A percentile compares a stretch with the other conserved stretches of the same genome.
phyloP scores from a whole-genome alignment of 2,113 vertebrate genomes.

The Petrocephalus zakoni region DNA sequence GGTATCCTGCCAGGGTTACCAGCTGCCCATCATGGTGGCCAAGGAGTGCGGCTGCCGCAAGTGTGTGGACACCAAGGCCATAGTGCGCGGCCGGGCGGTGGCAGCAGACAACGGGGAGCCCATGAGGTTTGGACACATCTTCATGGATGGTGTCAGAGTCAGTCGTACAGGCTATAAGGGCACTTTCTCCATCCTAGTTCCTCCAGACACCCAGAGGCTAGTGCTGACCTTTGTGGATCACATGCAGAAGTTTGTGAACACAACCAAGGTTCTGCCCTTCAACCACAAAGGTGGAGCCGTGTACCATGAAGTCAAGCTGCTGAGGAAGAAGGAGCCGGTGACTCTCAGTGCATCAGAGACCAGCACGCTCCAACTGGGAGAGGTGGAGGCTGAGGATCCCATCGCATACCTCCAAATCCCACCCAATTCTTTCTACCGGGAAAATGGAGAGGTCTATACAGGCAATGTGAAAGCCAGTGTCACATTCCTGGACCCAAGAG shows the following conservation, averaged over 20 bases:
- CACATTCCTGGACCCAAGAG: slow-evolving; percentile 88
- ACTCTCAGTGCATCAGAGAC: slow-evolving; percentile 70
- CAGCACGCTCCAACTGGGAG: slow-evolving; percentile 81
- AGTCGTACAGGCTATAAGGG: slow-evolving; percentile 95
- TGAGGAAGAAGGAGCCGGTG: slow-evolving; percentile 76
- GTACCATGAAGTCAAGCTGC: slow-evolving; percentile 87
- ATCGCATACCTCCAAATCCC: slow-evolving; percentile 88
- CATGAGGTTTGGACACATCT: slow-evolving; percentile 91
- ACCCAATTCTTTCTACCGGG: slow-evolving; percentile 78
- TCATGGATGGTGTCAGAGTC: slow-evolving; percentile 75
- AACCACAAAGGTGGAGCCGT: slow-evolving; percentile 83
- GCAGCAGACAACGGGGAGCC: slow-evolving; percentile 86
- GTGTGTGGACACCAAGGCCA: slow-evolving; percentile 76
- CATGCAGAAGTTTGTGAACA: slow-evolving; percentile 91
- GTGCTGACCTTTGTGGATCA: slow-evolving; percentile 93
- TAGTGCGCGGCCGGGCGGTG: slow-evolving; percentile 76
- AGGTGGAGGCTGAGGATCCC: slow-evolving; percentile 72
- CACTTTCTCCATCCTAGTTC: slow-evolving; percentile 85
- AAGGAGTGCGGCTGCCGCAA: slow-evolving; percentile 78
- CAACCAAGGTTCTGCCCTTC: slow-evolving; percentile 91
- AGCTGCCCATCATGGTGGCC: slow-evolving; percentile 78
- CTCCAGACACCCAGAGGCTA: slow-evolving; percentile 77
- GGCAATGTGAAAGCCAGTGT: slow-evolving; percentile 89
- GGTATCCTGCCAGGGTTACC: slow-evolving; percentile 76
- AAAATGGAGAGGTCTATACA: slow-evolving; percentile 79